Conservation (phyloP, 2,888 invertebrate species). For the Drosophila peninsularis region DNA sequence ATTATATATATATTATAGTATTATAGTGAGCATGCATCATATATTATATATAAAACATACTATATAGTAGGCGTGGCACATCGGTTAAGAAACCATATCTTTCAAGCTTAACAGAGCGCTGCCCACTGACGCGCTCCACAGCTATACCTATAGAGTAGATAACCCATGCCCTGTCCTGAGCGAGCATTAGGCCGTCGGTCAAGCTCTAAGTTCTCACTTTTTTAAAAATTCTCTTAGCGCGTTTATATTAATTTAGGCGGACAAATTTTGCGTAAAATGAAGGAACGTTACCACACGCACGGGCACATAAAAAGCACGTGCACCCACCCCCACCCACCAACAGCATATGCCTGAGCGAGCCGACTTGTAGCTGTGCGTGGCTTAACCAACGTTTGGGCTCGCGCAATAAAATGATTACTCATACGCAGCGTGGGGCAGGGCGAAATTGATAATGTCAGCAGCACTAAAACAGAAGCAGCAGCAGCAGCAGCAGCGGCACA, state of each 20-base stretch:
- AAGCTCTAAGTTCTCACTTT: too few species aligned
- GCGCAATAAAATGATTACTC: conserved; percentile 73
- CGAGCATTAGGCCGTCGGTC: background rate
- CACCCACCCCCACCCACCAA: background rate
- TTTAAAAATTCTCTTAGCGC: conserved; percentile 28
- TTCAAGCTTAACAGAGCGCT: too few species aligned
- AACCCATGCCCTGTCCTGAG: too few species aligned
- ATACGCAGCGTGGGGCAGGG: conserved; percentile 55
- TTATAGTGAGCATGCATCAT: too few species aligned
- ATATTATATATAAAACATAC: too few species aligned
- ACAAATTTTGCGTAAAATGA: conserved; percentile 65
- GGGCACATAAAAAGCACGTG: conserved; percentile 53
- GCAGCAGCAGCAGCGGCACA: background rate
- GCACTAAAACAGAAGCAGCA: conserved; percentile 14
- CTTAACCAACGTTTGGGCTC: conserved; percentile 37
- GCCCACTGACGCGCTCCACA: too few species aligned
- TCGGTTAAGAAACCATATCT: too few species aligned
- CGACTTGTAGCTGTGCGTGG: conserved; percentile 13
- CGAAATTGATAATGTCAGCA: conserved; percentile 63
- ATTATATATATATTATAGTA: too few species aligned
- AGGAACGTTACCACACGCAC: conserved; percentile 41
- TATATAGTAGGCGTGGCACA: too few species aligned
- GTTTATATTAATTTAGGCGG: conserved; percentile 71
- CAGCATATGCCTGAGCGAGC: conserved; percentile 17
- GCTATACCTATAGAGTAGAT: too few species aligned